Conservation (phyloP, 2,113 vertebrate genomes). For the Australoheros scitulus region DNA sequence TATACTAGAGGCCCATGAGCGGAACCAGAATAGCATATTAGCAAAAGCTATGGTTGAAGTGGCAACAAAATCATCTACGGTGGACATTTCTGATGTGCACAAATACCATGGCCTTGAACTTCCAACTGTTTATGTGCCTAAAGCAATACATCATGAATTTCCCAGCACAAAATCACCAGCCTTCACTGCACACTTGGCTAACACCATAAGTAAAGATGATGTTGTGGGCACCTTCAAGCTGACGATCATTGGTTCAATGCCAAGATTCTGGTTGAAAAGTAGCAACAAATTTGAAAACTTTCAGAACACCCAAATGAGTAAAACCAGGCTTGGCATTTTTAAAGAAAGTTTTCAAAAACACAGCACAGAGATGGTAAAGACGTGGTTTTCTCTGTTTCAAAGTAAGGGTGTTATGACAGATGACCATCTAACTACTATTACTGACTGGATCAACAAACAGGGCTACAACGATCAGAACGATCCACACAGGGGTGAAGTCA, state of each 20-base stretch:
- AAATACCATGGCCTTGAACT: background rate
- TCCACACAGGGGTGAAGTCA: background rate
- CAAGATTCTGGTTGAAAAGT: background rate
- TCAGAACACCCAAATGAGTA: background rate
- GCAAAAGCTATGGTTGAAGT: slow-evolving; percentile 25
- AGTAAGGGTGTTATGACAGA: background rate
- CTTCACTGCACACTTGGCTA: background rate
- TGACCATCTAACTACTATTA: fast-evolving
- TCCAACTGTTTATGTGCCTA: background rate
- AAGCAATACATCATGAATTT: background rate
- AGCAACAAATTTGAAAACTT: background rate
- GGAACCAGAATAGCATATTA: slow-evolving; percentile 30
- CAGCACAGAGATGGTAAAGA: background rate
- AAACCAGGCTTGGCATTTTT: background rate
- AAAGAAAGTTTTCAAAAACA: background rate
- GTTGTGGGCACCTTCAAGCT: slow-evolving; percentile 26
- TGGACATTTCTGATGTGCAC: background rate
- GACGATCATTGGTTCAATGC: slow-evolving; percentile 2
- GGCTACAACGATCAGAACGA: slow-evolving; percentile 18
- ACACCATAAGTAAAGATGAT: background rate
- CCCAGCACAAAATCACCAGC: background rate
- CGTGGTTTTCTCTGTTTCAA: background rate
- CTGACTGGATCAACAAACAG: background rate
- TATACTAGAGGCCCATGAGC: background rate
- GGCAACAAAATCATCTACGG: background rate